Evolutionary conservation across 2,113 vertebrate species (phyloP), one percentile per base, ranked within the genome.

Genomic region (Bufo bufo): DNA sequence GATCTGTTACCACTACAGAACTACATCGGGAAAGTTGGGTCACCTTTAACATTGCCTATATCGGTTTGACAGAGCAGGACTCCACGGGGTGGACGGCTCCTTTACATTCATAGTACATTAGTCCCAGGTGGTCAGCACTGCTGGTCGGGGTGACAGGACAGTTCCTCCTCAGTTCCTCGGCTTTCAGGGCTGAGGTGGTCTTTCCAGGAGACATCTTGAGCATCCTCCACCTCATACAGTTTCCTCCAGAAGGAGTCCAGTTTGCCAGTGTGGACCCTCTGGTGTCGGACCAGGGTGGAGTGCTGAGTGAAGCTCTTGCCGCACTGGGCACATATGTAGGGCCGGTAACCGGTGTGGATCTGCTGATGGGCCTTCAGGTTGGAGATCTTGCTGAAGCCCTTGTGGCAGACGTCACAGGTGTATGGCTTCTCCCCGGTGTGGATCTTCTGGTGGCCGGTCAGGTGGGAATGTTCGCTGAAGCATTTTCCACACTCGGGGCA

Each of bases 291-390:
- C 13, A 88, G 45, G 19, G 87, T 84, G 71, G 87, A 88, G 13
- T 88, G 87, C 52, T 88, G 87, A 58, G 87, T 88, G 69, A 88
- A 88, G 58, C 87, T 77, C 72, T 84, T 88, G 3, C 87, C 87
- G 11, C 87, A 88, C 71, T 88, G 80, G 20, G 58, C 7, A 58
- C 87, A 88, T 20, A 52, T 33, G 56, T 77, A 88, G 0, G 87
- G 87, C 0, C 87, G 81, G 47, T 45, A 77, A 5, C 87, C 87
- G 2, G 87, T 88, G 87, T 88, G 87, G 58, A 88, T 88, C 87
- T 88, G 87, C n/a, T 88, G 87, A 13, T 88, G 87, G 49, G 87
- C 87, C 59, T 88, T 88, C 14, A 88, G 71, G 80, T 88, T 88
- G 69, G 87, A 88, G 71, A 88, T 88, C 47, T 88, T 88, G 58